Conservation (phyloP, 2,113 vertebrate genomes). For the Potamarius usumacintae region DNA sequence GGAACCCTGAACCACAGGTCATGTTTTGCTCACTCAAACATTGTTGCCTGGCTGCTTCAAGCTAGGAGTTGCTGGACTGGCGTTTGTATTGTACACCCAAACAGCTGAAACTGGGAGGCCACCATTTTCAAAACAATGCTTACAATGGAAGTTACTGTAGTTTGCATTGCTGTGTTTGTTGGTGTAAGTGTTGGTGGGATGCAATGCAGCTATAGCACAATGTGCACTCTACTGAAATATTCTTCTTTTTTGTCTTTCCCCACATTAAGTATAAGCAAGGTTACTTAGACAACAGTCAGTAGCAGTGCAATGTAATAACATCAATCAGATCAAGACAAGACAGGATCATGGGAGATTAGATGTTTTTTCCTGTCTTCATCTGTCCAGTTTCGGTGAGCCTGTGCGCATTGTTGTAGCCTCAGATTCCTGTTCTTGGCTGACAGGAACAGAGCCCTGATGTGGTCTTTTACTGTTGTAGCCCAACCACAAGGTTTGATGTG, state of each 20-base stretch:
- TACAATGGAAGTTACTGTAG: background rate
- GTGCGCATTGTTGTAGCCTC: background rate
- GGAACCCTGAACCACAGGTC: constrained; percentile 24
- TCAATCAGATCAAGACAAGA: background rate
- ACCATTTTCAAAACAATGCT: background rate
- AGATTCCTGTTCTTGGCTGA: background rate
- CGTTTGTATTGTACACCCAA: constrained; percentile 23
- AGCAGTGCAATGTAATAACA: background rate
- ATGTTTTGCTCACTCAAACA: constrained; percentile 5
- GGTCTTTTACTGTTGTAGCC: background rate
- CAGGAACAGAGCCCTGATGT: background rate
- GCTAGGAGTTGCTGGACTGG: constrained; percentile 37
- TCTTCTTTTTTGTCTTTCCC: background rate
- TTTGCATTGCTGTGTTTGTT: background rate
- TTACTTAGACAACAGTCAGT: background rate
- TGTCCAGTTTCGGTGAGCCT: background rate
- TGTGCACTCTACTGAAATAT: background rate
- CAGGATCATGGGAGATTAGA: background rate
- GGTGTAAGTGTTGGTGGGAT: background rate
- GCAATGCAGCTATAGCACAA: background rate
- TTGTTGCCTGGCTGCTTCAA: constrained; percentile 9
- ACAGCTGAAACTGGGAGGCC: constrained; percentile 29
- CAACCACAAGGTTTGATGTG: background rate
- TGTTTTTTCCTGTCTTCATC: background rate
- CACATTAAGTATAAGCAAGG: background rate